Base-by-base conservation (phyloP, 2,888 invertebrate genomes). In the Icerya purchasi region DNA sequence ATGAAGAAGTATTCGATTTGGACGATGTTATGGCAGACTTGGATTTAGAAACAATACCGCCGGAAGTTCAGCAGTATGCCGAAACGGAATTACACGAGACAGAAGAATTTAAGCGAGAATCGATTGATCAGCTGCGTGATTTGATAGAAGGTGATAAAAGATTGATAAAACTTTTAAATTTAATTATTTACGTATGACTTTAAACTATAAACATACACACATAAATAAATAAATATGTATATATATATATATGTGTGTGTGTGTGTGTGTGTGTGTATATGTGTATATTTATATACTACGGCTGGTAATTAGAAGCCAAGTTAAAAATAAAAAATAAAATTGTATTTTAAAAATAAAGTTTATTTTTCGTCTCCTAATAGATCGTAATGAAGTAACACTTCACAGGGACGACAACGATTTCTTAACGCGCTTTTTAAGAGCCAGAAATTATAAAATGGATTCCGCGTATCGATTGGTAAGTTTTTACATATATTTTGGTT, bases 401-500 rank as follows among this genome's bases (percentile, higher is more conserved):
- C 81, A 83, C 65, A 76, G 86, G 60, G 82, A 80, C 72, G 87
- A 87, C 70, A 84, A 87, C 67, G 78, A 77, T 22, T 86, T 80
- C 69, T 72, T 88, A 60, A 72, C 83, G 56, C 77, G 82, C 69
- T 88, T 86, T 69, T 73, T 88, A 62, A 77, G 87, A 63, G 83
- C 84, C 2, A 78, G 86, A 65, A 76, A 77, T 68, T 87, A 86
- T 72, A 77, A 81, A 65, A 75, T 84, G 0, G 78, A 81, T 65
- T 74, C 78, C 61, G 82, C 86, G 2, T 84, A 86, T 69, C 77
- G 80, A 74, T 73, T 87, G 79, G 87, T 86, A 73, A 76, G 77
- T 71, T 54, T 54, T 22, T 22, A n/a, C n/a, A n/a, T n/a, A n/a
- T n/a, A n/a, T n/a, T n/a, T n/a, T n/a, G n/a, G n/a, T n/a, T n/a